Evolutionary conservation across 2,113 vertebrate genomes (phyloP), one percentile per base, ranked within the genome.

Genomic region (Ctenodactylus gundi): DNA sequence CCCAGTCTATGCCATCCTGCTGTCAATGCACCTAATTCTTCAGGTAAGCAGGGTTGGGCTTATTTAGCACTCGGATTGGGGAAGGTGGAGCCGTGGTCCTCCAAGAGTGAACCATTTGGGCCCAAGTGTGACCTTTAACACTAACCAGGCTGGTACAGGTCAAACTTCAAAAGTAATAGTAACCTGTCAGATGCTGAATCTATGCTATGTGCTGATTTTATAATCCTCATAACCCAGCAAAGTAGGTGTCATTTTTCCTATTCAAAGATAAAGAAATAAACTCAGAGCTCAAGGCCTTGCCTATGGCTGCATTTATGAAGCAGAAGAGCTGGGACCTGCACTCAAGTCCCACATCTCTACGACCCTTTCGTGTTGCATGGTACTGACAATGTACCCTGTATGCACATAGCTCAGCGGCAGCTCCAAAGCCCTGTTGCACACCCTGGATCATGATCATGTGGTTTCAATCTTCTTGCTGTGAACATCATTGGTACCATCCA

Each of bases 321-420:
- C 36, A 20, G 17, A 67, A 55, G 31, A 57, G 14, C 36, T 10
- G 7, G 23, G 39, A 27, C 36, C 64, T 18, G 15, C 34, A 41
- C 18, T 78, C 55, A 60, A 29, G 49, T 44, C 29, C 7, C 2
- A 1, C 10, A 41, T 27, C 58, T 84, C 58, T 31, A 15, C 34
- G 73, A 49, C 3, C 49, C 39, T 0, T 8, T 51, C 27, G 68
- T 44, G 64, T 6, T 5, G 6, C 21, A 17, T 25, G 11, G 0
- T 25, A 18, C 46, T 27, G n/a, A 46, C 3, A 3, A 20, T 18
- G 23, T 2, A 0, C 41, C 14, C 29, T 85, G 0, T 20, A 0
- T 1, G 41, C 29, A 3, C 2, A 0, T 5, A 58, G 65, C 55
- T 62, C 86, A 39, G 34, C 57, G 15, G 23, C 15, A 39, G 34